Evolutionary conservation across 2,113 vertebrate species (phyloP), one percentile per base, ranked within the genome.

Genomic region (Hippocampus abdominalis): DNA sequence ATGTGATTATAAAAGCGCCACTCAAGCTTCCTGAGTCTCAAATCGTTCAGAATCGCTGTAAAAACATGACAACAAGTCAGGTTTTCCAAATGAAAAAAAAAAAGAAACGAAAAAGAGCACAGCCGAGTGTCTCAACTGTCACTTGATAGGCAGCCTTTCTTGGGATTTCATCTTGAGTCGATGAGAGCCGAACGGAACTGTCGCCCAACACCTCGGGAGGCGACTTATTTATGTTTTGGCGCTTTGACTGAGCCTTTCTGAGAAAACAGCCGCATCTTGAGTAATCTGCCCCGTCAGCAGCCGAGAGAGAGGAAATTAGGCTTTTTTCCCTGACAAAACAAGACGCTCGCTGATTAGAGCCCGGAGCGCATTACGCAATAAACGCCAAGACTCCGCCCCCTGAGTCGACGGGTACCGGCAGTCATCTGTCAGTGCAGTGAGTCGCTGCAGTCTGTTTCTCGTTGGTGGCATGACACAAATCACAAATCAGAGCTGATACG

Each of bases 341-440:
- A 82, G 56, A 72, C 16, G 27, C 79, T 75, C 21, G 21, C 79
- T 77, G 80, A 86, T 86, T 87, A 80, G 78, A 83, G 80, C 66
- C 72, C 84, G 76, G 44, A 79, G 76, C 79, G 76, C 78, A 85
- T 78, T 60, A 21, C n/a, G 72, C 67, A 80, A 68, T 44, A 54
- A 27, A 42, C 65, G 32, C 64, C 71, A 7, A 49, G 74, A 49
- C 70, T 59, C 68, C 74, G 16, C 63, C 68, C 72, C 63, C 63
- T 46, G 42, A 84, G 71, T 29, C 64, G 12, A 65, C 51, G 60
- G 27, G 64, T 68, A 84, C 79, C 68, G 73, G 76, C 70, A 63
- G 20, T 25, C n/a, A 32, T 60, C 57, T 60, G 57, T 60, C 27
- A 20, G 57, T 20, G 39, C 39, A 25, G 71, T 60, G 49, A 67